Evolutionary conservation across 2,888 invertebrate genomes (phyloP), one percentile per base, ranked within the genome.

Genomic region (Abrostola triplasia): DNA sequence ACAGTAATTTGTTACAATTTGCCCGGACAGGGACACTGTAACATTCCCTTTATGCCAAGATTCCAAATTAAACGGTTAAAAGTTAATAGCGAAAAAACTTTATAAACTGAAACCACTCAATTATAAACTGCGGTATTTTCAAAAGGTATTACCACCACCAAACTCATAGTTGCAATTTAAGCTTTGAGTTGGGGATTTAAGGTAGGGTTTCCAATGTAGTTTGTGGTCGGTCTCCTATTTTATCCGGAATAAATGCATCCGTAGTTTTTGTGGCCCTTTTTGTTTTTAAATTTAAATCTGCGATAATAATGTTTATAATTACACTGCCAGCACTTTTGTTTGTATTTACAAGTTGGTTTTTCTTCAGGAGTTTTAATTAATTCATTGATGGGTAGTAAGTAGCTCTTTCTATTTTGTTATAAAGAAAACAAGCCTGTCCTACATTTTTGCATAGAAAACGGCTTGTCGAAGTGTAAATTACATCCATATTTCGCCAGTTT

Each of bases 41-140:
- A 24, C 7, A 56, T 13, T 6, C 48, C n/a, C 13, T 68, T 66
- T 51, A 50, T 47, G 42, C 48, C 13, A 64, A 63, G 35, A 42
- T 36, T 53, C n/a, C 41, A 13, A 77, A 68, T 67, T 63, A 60
- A 70, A 70, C 55, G 58, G 38, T 67, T 64, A 59, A 63, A 76
- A 67, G 42, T 73, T 61, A 63, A 73, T 62, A 49, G 62, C 24
- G 51, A 66, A 76, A 75, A 59, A 66, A 60, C 67, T 73, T 61
- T 60, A 60, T 64, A 55, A 60, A 59, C 53, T 52, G 54, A 50
- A 62, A 71, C 74, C 63, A 50, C 67, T 70, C 60, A 63, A 73
- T 70, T 76, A 67, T 64, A 41, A 51, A 52, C 36, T 11, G 7
- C 12, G 1, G 0, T 0, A 56, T 12, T 40, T 60, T 5, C 7